Evolutionary conservation across 2,888 invertebrate species (phyloP), one percentile per base, ranked within the genome.

Genomic region (Heliconius cydno): DNA sequence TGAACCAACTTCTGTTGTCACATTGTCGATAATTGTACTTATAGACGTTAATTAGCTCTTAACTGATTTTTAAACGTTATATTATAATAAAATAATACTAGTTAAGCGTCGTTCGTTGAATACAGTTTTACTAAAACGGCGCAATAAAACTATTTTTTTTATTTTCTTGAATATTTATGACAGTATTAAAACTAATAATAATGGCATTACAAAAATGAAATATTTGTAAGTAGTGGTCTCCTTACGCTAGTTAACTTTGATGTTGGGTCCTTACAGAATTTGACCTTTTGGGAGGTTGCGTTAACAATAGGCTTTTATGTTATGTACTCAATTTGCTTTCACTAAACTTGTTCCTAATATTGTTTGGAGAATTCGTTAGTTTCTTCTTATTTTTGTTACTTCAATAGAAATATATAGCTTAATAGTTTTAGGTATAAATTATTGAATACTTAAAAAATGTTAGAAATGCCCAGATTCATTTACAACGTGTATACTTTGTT

Each of bases 281-380:
- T 70, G 70, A 70, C 77, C 70, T 77, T 60, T 77, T 60, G 12
- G 70, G 63, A 71, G 70, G 70, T 71, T 76, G 15, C 66, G 52
- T 46, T 60, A 77, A 77, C 76, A 76, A 76, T 76, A 68, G 60
- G 41, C 28, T 70, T 77, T 77, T 63, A 38, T 77, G 60, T 70
- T 71, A n/a, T 30, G 28, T 77, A 28, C 38, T 28, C 30, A 46
- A 77, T 70, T 70, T 28, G 38, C 15, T 73, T 70, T 71, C n/a
- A 28, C 76, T 68, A 68, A 70, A 46, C 34, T 41, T 38, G 70
- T 70, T 46, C 41, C 46, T 38, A 25, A 70, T 25, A 70, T 41
- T 70, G 15, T 70, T 28, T 41, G 9, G 41, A 70, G 25, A 41
- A 70, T 70, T 15, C 3, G 0, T 38, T 34, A 68, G 12, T 68